Base-by-base conservation (phyloP, 2,113 vertebrate genomes). In the Tragelaphus imberbis region DNA sequence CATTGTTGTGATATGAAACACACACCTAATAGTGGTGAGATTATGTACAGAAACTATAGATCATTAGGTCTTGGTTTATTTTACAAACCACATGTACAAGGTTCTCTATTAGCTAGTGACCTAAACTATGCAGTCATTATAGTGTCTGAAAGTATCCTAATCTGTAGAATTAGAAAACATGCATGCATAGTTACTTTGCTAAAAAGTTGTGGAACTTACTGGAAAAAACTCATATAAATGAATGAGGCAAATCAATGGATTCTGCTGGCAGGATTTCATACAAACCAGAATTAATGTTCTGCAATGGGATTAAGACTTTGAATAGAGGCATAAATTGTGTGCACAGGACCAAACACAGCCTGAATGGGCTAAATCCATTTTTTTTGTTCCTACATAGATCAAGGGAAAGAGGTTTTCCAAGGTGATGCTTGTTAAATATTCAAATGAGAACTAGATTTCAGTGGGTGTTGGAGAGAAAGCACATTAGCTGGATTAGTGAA, bases 391-490 rank as follows among this genome's bases (percentile, higher is more conserved):
- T 93, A 36, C 63, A 71, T 82, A 91, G 97, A 96, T 97, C 89
- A 96, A 97, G 89, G 86, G 89, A 91, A 90, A 97, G 86, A 88
- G 68, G 65, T 97, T 97, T 97, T 93, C 91, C 58, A 92, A 93
- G 90, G 93, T 96, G 94, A 96, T 85, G 89, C 90, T 98, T 95
- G 93, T 95, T 98, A 95, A 97, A 96, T 97, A 98, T 97, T 97
- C 97, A 97, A 71, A 98, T 97, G 94, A 92, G 84, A 90, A 61
- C 49, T 68, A n/a, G 65, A 85, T 94, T 92, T 96, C 40, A 58
- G 55, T 61, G 85, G 53, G 23, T 65, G n/a, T 93, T 97, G 77
- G 89, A 47, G 40, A 51, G 51, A 95, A 96, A 44, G 75, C 87
- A 79, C 86, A 95, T 97, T 95, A 96, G 86, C 55, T 90, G 87